phyloP scores from a whole-genome alignment of 1,140 invertebrate species.

The Ridgeia piscesae region DNA sequence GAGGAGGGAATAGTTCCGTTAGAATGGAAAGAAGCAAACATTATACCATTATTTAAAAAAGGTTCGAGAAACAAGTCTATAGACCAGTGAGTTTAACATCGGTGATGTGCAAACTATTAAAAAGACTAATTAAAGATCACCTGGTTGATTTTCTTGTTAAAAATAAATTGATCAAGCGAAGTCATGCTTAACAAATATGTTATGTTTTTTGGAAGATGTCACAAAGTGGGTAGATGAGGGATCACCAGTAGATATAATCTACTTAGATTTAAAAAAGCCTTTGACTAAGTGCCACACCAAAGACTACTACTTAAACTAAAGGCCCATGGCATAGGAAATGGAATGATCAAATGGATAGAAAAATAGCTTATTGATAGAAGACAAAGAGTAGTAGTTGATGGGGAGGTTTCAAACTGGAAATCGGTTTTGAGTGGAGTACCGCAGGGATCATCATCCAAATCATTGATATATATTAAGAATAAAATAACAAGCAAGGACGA shows the following conservation, averaged over 20 bases:
- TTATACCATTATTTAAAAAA: slow-evolving; percentile 10
- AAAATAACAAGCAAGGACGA: too few species aligned
- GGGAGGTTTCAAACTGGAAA: too few species aligned
- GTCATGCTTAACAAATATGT: not conserved
- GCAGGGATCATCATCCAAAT: too few species aligned
- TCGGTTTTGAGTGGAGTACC: too few species aligned
- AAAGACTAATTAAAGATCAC: slow-evolving; percentile 6
- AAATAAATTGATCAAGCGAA: slow-evolving; percentile 6
- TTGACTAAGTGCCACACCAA: not conserved
- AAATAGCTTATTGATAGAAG: too few species aligned
- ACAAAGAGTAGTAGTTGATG: too few species aligned
- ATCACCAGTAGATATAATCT: slow-evolving; percentile 16
- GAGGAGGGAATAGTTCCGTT: not conserved
- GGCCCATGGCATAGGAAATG: too few species aligned
- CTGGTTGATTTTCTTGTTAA: slow-evolving; percentile 11
- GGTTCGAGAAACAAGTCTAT: slow-evolving; percentile 17
- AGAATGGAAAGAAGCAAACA: slow-evolving; percentile 17
- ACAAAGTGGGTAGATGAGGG: slow-evolving; percentile 4
- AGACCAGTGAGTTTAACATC: slow-evolving; percentile 11
- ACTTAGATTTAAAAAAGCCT: not conserved
- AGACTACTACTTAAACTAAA: slow-evolving; percentile 4
- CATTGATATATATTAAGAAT: too few species aligned
- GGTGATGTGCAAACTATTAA: slow-evolving; percentile 11
- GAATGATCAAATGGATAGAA: too few species aligned
- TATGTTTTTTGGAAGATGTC: slow-evolving; percentile 9